phyloP scores from a whole-genome alignment of 1,140 invertebrate species.

The Macrosteles quadrilineatus region DNA sequence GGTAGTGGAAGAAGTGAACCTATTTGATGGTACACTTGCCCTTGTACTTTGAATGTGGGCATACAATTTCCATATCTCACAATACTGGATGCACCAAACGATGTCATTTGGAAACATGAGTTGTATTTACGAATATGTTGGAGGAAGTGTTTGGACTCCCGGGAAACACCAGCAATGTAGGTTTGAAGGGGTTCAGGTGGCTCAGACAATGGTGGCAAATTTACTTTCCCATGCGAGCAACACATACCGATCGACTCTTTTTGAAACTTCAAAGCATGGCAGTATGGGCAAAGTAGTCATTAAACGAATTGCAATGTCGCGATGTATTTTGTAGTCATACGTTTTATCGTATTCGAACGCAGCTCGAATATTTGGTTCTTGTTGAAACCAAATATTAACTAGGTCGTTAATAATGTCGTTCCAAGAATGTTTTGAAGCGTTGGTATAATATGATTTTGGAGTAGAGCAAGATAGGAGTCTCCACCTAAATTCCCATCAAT shows the following conservation, averaged over 20 bases:
- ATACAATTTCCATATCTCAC: slow-evolving; percentile 44
- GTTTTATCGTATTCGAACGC: not conserved
- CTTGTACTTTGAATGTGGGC: slow-evolving; percentile 50
- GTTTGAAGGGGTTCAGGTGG: slow-evolving; percentile 34
- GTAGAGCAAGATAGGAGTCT: not conserved
- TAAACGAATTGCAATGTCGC: slow-evolving; percentile 25
- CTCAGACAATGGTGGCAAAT: slow-evolving; percentile 31
- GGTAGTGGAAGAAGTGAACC: slow-evolving; percentile 45
- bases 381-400: too few relatives aligned
- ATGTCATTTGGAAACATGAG: too few relatives aligned
- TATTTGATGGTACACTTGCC: slow-evolving; percentile 46
- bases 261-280: slow-evolving; percentile 47
- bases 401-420: too few relatives aligned
- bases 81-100: slow-evolving; percentile 46
- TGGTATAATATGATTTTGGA: not conserved
- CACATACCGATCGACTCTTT: slow-evolving; percentile 45
- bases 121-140: not conserved
- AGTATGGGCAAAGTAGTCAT: slow-evolving; percentile 44
- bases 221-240: slow-evolving; percentile 40
- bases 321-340: not conserved
- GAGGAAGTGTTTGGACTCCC: not conserved
- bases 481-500: not conserved
- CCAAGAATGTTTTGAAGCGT: too few relatives aligned
- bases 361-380: not conserved
- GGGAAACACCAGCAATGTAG: not conserved